These are phyloP conservation scores for Triplophysa bombifrons DNA, from an alignment of 2,797 vertebrate genomes.

Conservation along the genomic window DNA sequence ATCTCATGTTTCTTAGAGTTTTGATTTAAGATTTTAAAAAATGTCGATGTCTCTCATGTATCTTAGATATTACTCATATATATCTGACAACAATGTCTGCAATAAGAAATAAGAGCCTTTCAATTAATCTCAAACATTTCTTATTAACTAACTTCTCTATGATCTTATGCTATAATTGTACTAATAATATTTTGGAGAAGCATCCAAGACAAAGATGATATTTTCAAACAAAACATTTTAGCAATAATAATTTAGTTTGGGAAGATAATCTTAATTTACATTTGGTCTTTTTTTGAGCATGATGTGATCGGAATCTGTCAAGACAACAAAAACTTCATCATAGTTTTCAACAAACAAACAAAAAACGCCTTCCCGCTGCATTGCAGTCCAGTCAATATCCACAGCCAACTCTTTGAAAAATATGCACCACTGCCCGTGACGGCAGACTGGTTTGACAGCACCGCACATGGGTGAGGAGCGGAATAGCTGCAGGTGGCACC, in stretches of 20 bases:
- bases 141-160: no score
- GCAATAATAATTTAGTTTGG: not conserved
- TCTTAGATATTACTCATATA: no score
- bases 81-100: no score
- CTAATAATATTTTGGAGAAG: no score
- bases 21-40: no score
- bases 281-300: not conserved
- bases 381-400: slow-evolving; percentile 11
- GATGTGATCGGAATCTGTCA: slow-evolving; percentile 37
- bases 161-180: no score
- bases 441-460: slow-evolving; percentile 28
- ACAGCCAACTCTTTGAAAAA: slow-evolving; percentile 37
- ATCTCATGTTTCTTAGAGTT: no score
- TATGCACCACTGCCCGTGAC: not conserved
- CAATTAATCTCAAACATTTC: no score
- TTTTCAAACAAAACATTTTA: not conserved
- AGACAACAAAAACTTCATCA: slow-evolving; percentile 36
- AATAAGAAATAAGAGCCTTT: no score
- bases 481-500: slow-evolving; percentile 42
- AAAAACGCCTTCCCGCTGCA: not conserved
- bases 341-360: slow-evolving; percentile 10
- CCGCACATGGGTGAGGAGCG: slow-evolving; percentile 21
- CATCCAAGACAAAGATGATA: no score
- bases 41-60: no score
- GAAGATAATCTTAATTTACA: not conserved